Percentiles rank a stretch among this genome's conserved stretches.
Evolutionary conservation across 92 coral and sea anemone species (phyloP).

Genomic region (Montipora capitata): DNA sequence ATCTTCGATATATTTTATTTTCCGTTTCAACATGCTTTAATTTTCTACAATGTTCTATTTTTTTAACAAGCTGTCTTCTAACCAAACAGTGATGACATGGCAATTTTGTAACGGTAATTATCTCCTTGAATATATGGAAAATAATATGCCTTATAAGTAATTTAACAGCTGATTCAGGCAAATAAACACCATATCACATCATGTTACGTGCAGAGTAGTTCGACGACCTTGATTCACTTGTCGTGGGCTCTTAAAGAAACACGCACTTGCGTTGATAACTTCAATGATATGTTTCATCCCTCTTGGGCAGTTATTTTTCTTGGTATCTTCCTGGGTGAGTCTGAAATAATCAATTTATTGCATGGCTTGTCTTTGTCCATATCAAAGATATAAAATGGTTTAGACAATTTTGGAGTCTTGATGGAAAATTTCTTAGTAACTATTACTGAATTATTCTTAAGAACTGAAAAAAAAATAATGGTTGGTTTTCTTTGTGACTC

Average conservation of each 20-base stretch:
- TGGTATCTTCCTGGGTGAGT: constrained; percentile 13
- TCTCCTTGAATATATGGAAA: background rate
- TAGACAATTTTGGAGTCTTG: too few relatives aligned
- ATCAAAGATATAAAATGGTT: background rate
- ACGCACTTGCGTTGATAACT: background rate
- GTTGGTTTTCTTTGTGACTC: too few relatives aligned
- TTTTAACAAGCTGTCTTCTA: background rate
- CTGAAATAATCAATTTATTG: background rate
- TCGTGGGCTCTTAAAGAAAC: too few relatives aligned
- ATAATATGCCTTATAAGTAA: background rate
- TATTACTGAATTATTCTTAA: too few relatives aligned
- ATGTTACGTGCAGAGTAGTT: background rate
- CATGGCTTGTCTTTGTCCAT: background rate
- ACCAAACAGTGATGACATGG: background rate
- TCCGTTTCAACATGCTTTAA: too few relatives aligned
- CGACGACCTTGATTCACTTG: background rate
- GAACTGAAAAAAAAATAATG: too few relatives aligned
- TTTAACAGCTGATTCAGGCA: background rate
- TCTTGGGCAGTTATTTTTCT: background rate
- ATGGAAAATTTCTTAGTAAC: too few relatives aligned
- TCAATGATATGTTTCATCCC: background rate
- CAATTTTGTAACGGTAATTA: background rate
- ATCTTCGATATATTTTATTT: background rate
- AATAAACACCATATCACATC: too few relatives aligned
- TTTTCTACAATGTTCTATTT: background rate